Conservation (phyloP, 2,888 invertebrate species). For the Eupithecia vulgata region DNA sequence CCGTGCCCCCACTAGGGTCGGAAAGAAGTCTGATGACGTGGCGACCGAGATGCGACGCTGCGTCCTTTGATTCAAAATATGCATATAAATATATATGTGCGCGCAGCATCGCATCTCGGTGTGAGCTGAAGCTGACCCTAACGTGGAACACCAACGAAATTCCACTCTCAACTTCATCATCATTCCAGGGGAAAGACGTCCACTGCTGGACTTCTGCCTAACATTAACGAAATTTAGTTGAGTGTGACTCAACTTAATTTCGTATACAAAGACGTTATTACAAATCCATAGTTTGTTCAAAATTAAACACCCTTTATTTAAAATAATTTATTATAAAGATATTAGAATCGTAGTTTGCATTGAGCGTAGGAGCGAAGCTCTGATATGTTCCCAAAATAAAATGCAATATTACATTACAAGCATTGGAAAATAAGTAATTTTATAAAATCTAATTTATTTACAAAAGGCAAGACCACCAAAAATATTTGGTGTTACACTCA, state of each 20-base stretch:
- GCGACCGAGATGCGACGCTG: too few relatives aligned
- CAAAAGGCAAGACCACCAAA: slow-evolving; percentile 25
- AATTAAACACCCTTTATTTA: slow-evolving; percentile 2
- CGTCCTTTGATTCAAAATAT: too few relatives aligned
- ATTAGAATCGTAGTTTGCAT: slow-evolving; percentile 9
- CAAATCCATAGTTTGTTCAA: background rate
- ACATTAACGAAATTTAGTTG: too few relatives aligned
- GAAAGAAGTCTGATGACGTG: too few relatives aligned
- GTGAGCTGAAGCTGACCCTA: background rate
- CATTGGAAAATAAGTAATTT: background rate
- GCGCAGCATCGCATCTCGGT: too few relatives aligned
- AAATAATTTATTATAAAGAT: slow-evolving; percentile 15
- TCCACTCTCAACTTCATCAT: background rate
- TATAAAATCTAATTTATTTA: slow-evolving; percentile 19
- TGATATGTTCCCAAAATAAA: slow-evolving; percentile 31
- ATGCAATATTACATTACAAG: slow-evolving; percentile 21
- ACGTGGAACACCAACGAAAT: background rate
- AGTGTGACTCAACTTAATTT: background rate
- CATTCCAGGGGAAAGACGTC: background rate
- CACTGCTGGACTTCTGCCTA: background rate
- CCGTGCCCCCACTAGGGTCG: too few relatives aligned
- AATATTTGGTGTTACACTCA: background rate
- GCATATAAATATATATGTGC: too few relatives aligned
- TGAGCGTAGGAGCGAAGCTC: slow-evolving; percentile 11
- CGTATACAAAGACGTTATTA: background rate